Percentiles rank a stretch among this genome's conserved stretches.
Conservation (phyloP, 2,888 invertebrate genomes). For the Drosophila pseudotalamancana region DNA sequence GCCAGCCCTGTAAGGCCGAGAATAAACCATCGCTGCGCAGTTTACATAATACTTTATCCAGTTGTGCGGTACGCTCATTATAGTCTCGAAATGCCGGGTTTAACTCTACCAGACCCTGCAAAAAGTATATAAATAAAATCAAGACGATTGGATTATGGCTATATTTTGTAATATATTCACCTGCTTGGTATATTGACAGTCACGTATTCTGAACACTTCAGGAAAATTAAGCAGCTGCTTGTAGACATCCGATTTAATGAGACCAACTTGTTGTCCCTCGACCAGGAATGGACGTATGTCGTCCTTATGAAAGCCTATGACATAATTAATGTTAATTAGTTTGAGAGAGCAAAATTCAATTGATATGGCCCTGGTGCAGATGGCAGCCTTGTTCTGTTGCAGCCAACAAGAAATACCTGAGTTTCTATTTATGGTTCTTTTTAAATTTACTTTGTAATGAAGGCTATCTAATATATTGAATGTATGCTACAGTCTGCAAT, state of each 20-base stretch:
- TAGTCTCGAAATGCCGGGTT: constrained; percentile 95
- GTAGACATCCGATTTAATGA: constrained; percentile 93
- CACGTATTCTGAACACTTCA: constrained; percentile 87
- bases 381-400: constrained; percentile 1
- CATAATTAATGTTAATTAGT: constrained; percentile 40
- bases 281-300: constrained; percentile 95
- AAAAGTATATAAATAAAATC: constrained; percentile 21
- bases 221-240: constrained; percentile 92
- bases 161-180: constrained; percentile 53
- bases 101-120: constrained; percentile 90
- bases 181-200: constrained; percentile 83
- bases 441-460: not conserved
- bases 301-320: constrained; percentile 89
- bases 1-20: constrained; percentile 94
- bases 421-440: not conserved
- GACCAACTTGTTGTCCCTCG: constrained; percentile 94
- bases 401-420: constrained; percentile 3
- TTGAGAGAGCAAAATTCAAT: constrained; percentile 18
- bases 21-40: constrained; percentile 91
- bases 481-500: not conserved
- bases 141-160: not conserved
- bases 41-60: constrained; percentile 92
- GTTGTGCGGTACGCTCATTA: constrained; percentile 90
- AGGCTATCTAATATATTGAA: not conserved
- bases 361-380: constrained; percentile 5